These are phyloP conservation scores for Hydrophis major DNA, from an alignment of 2,797 vertebrate genomes.

Conservation along the genomic window DNA sequence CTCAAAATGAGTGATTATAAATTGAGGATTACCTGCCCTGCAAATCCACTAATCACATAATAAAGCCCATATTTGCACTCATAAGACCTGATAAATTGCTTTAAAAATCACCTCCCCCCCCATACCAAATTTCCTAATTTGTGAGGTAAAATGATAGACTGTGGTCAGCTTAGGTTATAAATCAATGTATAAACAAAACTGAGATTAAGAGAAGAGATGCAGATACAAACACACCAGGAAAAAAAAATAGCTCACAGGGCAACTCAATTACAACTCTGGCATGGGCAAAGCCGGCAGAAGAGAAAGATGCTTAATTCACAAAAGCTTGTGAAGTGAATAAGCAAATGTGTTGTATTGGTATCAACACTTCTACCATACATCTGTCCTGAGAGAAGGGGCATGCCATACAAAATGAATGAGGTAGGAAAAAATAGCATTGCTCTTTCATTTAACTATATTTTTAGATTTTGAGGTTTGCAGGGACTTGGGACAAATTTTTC, in stretches of 20 bases:
- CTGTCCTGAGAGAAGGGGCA: slow-evolving; percentile 32
- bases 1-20: background rate
- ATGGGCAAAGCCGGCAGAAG: background rate
- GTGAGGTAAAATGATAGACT: background rate
- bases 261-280: background rate
- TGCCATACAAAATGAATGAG: slow-evolving; percentile 34
- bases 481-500: background rate
- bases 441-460: slow-evolving; percentile 33
- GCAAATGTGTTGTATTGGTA: background rate
- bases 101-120: background rate
- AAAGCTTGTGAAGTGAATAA: background rate
- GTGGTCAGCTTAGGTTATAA: background rate
- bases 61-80: background rate
- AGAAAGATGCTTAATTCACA: background rate
- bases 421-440: slow-evolving; percentile 33
- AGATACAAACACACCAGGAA: background rate
- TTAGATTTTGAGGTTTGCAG: background rate
- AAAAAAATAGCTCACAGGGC: background rate
- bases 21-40: background rate
- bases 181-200: background rate
- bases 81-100: background rate
- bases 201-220: background rate
- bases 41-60: background rate
- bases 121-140: background rate
- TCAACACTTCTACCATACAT: slow-evolving; percentile 32